Evolutionary conservation across 2,888 invertebrate species (phyloP), one percentile per base, ranked within the genome.

Genomic region (Drosophila tanythrix): DNA sequence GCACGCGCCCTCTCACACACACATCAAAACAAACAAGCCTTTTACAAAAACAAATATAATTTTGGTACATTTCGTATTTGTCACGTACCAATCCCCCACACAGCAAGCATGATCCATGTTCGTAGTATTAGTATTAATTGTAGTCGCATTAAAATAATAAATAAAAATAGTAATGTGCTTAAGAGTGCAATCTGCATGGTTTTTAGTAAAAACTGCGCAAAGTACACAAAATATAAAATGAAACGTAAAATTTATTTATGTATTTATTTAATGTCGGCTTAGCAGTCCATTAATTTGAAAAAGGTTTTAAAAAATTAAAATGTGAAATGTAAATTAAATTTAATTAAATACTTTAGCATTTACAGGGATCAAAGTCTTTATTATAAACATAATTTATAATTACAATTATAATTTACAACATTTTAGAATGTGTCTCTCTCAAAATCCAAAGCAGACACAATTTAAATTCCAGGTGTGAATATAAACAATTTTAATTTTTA

Each of bases 21-120:
- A 46, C 57, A 62, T 21, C 38, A 27, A 52, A 25, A 27, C 40
- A 70, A 38, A 58, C 10, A 43, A 38, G 48, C 38, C 48, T 33
- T 36, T 78, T 66, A 76, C 60, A 62, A 63, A 79, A 67, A 56
- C 35, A 56, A 56, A 51, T 25, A 56, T 21, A 35, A 56, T 40
- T 40, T 68, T 33, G 48, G 33, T 27, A 18, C 38, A 55, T 33
- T 36, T 55, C 36, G n/a, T 33, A 38, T 27, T 33, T 40, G 67
- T 25, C 43, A 38, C 36, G 46, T 53, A 18, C 21, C n/a, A 21
- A 7, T 43, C 8, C 25, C 36, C n/a, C 8, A 3, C 10, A 29
- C 8, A 4, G 3, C 36, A n/a, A 21, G 27, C 21, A 40, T 21
- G 38, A 46, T 46, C 21, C 21, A 46, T 46, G 46, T 15, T 25